phyloP scores from a whole-genome alignment of 2,113 vertebrate species.

The Prietella phreatophila region DNA sequence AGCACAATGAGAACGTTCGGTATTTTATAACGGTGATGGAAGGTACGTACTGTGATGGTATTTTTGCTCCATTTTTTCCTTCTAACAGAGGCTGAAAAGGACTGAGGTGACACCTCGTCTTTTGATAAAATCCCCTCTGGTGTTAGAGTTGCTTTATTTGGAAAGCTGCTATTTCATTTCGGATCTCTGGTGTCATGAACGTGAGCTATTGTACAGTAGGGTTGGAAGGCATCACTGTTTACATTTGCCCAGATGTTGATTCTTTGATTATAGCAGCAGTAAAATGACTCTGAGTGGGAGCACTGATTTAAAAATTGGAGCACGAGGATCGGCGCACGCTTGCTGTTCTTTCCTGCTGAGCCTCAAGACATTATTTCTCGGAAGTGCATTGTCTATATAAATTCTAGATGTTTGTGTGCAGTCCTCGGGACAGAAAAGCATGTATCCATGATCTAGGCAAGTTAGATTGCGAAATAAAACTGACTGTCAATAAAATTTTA shows the following conservation, averaged over 20 bases:
- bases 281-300: neutral
- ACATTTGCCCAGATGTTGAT: neutral
- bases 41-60: too few relatives aligned
- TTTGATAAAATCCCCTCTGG: neutral
- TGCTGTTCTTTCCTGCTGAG: neutral
- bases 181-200: neutral
- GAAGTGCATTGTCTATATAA: neutral
- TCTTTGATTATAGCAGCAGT: neutral
- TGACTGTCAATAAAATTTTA: neutral
- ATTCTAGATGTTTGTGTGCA: neutral
- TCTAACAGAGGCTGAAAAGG: neutral
- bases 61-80: too few relatives aligned
- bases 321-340: neutral
- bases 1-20: neutral
- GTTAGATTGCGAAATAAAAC: neutral
- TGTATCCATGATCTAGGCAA: neutral
- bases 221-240: neutral
- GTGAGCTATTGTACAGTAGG: neutral
- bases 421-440: neutral
- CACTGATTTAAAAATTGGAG: neutral
- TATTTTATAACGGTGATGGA: neutral
- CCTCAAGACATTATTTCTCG: slow-evolving; percentile 1
- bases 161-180: neutral
- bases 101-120: neutral
- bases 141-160: neutral